Evolutionary conservation across 2,797 vertebrate species (phyloP).

Genomic region (Chanos chanos): DNA sequence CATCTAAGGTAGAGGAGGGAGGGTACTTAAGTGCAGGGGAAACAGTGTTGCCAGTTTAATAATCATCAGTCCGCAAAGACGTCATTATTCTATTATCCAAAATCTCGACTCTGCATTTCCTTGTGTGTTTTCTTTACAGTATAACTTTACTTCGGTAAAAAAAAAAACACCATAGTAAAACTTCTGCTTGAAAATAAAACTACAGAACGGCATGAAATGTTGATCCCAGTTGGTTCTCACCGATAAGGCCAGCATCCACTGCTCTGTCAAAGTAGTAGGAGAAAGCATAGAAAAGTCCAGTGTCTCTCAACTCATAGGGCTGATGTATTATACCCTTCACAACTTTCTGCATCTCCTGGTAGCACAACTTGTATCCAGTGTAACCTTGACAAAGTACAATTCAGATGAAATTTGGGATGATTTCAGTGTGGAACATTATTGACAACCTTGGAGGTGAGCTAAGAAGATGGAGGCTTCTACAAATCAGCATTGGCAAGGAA

Average conservation of each 20-base stretch:
- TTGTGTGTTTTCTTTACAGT: too few relatives aligned
- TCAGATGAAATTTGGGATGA: too few relatives aligned
- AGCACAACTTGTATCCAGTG: conserved; percentile 83
- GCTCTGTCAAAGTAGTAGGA: conserved; percentile 96
- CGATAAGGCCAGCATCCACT: conserved; percentile 85
- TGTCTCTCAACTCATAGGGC: conserved; percentile 74
- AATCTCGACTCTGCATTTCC: too few relatives aligned
- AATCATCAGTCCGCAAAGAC: background rate
- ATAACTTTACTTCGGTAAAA: too few relatives aligned
- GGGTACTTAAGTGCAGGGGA: background rate
- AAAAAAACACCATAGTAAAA: background rate
- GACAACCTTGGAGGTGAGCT: too few relatives aligned
- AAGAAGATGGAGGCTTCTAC: too few relatives aligned
- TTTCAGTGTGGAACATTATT: too few relatives aligned
- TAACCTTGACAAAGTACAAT: conserved; percentile 72
- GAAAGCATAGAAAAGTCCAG: conserved; percentile 87
- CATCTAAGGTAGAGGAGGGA: conserved; percentile 72
- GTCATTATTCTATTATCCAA: too few relatives aligned
- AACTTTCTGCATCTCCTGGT: conserved; percentile 83
- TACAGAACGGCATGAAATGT: background rate
- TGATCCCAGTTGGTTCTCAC: conserved; percentile 60
- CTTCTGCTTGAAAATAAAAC: background rate
- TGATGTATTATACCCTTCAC: conserved; percentile 87
- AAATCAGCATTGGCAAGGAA: background rate
- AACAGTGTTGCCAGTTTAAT: background rate